Evolutionary conservation across 2,888 invertebrate genomes (phyloP), one percentile per base, ranked within the genome.

Genomic region (Phyllotreta cruciferae): DNA sequence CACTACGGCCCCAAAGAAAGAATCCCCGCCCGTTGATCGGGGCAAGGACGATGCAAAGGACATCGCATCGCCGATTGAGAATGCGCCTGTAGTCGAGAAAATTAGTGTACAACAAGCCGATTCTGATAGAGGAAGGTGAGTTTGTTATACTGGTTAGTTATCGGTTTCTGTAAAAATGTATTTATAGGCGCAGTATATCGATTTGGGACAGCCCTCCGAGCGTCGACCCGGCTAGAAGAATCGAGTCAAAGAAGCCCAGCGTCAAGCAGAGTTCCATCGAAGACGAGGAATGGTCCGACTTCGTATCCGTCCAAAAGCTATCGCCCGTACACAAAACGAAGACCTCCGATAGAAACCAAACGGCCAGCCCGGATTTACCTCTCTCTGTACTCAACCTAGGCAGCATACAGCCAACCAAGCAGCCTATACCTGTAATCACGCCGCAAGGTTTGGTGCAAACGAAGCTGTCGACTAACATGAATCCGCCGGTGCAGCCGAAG

Each of bases 241-340:
- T 38, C 35, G 58, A 63, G 1, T 6, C 52, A 5, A 56, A 60
- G 41, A 57, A 63, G 45, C 2, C 45, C 47, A 49, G 41, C 42
- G 13, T 34, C 3, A 60, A 53, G 53, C 52, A 35, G 38, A 41
- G 36, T 37, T 57, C 67, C 9, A 38, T 55, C 3, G 86, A 86
- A 52, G 86, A 87, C 11, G 86, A 87, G 62, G 84, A 84, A 69
- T 87, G 87, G 87, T 85, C 86, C 1, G 87, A 87, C 67, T 87
- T 87, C 74, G 84, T 87, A 14, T 87, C 65, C 75, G 76, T 75
- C 3, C 64, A 70, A 24, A 70, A 72, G 62, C 64, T 68, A 7
- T 74, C 75, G 6, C 72, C 74, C 0, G 55, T 73, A 39, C 73
- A 74, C 55, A 74, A 71, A 62, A 10, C 71, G 8, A 66, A 66